Evolutionary conservation across 2,113 vertebrate species (phyloP), one percentile per base, ranked within the genome.

Genomic region (Galemys pyrenaicus): DNA sequence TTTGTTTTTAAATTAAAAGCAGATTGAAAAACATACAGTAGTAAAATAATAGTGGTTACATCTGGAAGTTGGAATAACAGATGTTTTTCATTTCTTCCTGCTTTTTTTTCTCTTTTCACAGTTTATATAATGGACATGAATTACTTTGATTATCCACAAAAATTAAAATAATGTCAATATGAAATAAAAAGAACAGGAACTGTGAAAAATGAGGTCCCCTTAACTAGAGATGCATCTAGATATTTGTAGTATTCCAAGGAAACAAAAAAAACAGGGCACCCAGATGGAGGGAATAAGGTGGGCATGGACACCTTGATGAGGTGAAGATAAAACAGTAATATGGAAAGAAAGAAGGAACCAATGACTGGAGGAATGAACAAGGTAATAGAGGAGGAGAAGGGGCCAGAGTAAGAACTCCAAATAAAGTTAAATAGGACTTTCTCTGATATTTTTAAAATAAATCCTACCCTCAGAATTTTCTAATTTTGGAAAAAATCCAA

Each of bases 141-240:
- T 96, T 92, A 41, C 16, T 92, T 75, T 96, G 54, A 71, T 87
- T 62, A 60, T 67, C 10, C 54, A 67, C 8, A 24, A 85, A 94
- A 95, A 91, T 83, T 70, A 95, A 89, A 58, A 77, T 24, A 41
- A 68, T 56, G 46, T 74, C 58, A 85, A 32, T 15, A 71, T 80
- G 11, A 75, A 86, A 60, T 68, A 84, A 35, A 71, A 94, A 56
- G 41, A 65, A 24, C 4, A 49, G 32, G 9, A 3, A 11, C 74
- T 91, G n/a, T 91, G 2, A 94, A 95, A 87, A 73, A 37, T 49
- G 28, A 84, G 22, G 11, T 67, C 64, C 7, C 19, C 5, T 83
- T 84, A 56, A 58, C 44, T 83, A 75, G 46, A 68, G 20, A 65
- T 60, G 8, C 28, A 17, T 2, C 70, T 81, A 39, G 20, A 15